Base-by-base conservation (phyloP, 1,140 invertebrate genomes). In the Pachypeltis micranthus region DNA sequence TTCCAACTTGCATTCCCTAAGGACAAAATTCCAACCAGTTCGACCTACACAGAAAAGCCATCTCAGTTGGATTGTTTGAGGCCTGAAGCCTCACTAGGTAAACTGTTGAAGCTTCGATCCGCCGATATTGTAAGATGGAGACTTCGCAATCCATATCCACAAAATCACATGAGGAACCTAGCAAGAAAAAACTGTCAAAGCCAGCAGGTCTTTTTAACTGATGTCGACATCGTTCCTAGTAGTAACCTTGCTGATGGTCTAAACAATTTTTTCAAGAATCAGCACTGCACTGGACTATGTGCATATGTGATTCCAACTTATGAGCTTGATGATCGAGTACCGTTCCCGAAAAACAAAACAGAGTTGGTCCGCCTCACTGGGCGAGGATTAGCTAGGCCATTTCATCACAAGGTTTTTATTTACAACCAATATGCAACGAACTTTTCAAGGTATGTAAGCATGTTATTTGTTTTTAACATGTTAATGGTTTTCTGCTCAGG, bases 261-360 rank as follows among this genome's bases (percentile, higher is more conserved):
- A 25, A 83, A 90, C 65, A 75, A 78, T 7, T 93, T 93, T 71
- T 74, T 91, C 0, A 74, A 70, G 24, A 76, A 67, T 1, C 70
- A 72, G 1, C 65, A 63, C 29, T 73, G 71, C 47, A 78, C 79
- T 23, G 55, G 47, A 2, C 75, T 82, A 63, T 92, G 90, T 70
- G 93, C 89, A 1, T 96, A 88, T 74, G 91, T 97, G 1, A 85
- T 96, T 62, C 93, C 94, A 0, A 93, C 90, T 0, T 96, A 93
- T 73, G 93, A 96, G 75, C 75, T 93, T 58, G 86, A 91, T 67
- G 81, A 82, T 23, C 75, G 84, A 28, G 84, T 89, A 1, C 76
- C 78, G 1, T 90, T 92, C 70, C 91, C 92, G 0, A 72, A 75
- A 2, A 89, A 86, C 66, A 93, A 94, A 72, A 80, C 79, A 1